Evolutionary conservation across 2,113 vertebrate species (phyloP).

Genomic region (Hypanus sabinus): DNA sequence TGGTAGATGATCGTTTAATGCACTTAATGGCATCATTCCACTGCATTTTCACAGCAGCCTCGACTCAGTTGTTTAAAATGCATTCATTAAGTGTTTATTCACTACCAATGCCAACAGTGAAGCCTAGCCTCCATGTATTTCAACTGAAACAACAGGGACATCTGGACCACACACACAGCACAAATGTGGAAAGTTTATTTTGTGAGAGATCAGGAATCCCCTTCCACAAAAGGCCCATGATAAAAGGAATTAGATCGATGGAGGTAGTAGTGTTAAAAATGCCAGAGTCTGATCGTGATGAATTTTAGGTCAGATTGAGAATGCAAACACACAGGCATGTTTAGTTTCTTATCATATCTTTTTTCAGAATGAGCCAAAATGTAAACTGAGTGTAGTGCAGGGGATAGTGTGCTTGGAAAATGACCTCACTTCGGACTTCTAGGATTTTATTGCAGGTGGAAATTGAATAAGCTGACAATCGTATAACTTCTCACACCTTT

Average conservation of each 20-base stretch:
- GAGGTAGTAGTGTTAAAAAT: neutral
- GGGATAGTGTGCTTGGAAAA: neutral
- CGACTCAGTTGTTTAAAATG: neutral
- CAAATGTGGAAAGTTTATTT: conserved; percentile 24
- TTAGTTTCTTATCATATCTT: neutral
- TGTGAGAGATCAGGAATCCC: neutral
- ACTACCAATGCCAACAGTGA: neutral
- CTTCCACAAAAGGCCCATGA: neutral
- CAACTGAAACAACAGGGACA: neutral
- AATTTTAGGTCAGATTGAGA: neutral
- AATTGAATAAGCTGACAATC: conserved; percentile 17
- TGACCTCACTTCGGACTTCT: neutral
- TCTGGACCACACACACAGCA: conserved; percentile 21
- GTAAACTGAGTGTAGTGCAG: neutral
- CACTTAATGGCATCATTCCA: neutral
- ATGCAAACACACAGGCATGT: neutral
- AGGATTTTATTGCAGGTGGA: neutral
- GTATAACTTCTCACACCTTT: neutral
- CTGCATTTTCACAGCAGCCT: neutral
- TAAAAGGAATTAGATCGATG: neutral
- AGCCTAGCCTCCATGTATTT: neutral
- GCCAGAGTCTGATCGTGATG: neutral
- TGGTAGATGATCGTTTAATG: neutral
- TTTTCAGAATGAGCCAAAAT: neutral
- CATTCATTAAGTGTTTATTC: neutral